phyloP scores from a whole-genome alignment of 2,797 vertebrate genomes.

The Sebastes aleutianus region DNA sequence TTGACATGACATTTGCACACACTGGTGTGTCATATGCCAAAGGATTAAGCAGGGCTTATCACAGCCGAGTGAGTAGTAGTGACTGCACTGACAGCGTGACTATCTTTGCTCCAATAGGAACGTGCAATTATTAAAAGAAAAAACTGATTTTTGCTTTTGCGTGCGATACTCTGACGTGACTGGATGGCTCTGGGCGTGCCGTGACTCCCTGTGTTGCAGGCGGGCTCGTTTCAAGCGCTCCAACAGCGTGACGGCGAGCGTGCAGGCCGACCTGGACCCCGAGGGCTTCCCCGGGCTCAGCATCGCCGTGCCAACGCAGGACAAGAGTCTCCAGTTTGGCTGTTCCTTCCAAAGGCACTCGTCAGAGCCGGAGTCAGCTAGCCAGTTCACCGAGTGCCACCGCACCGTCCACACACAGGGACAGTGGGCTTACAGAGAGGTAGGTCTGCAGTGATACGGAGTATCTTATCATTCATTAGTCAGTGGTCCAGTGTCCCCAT shows the following conservation, averaged over 20 bases:
- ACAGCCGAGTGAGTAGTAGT: slow-evolving; percentile 12
- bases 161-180: slow-evolving; percentile 20
- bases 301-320: slow-evolving; percentile 90
- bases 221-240: slow-evolving; percentile 97
- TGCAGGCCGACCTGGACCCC: slow-evolving; percentile 97
- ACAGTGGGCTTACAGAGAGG: slow-evolving; percentile 97
- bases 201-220: slow-evolving; percentile 75
- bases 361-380: slow-evolving; percentile 92
- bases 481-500: background rate
- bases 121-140: background rate
- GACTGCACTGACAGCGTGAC: slow-evolving; percentile 24
- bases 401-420: slow-evolving; percentile 99
- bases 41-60: slow-evolving; percentile 51
- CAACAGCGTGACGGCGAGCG: slow-evolving; percentile 97
- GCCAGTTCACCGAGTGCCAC: slow-evolving; percentile 94
- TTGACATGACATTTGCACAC: slow-evolving; percentile 66
- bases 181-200: slow-evolving; percentile 16
- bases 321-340: slow-evolving; percentile 97
- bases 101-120: background rate
- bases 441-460: background rate
- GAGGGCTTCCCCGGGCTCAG: slow-evolving; percentile 89
- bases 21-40: slow-evolving; percentile 67
- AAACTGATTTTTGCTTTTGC: background rate
- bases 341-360: slow-evolving; percentile 97
- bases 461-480: background rate